A percentile compares a stretch with the other conserved stretches of the same genome.
Evolutionary conservation across 2,113 vertebrate species (phyloP).

Genomic region (Otis tarda): DNA sequence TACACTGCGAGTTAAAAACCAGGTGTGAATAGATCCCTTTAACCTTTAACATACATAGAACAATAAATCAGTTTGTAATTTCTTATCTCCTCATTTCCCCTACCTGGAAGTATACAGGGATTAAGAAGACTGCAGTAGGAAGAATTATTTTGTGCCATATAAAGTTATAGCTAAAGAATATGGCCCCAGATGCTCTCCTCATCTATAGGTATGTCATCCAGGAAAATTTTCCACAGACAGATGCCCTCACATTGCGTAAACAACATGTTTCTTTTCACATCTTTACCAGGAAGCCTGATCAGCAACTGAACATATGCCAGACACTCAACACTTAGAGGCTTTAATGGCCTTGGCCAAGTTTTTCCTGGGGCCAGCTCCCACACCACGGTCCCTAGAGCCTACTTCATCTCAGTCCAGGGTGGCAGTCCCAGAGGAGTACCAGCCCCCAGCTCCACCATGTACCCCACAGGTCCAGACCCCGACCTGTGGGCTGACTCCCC

Average conservation of each 20-base stretch:
- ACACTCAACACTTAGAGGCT: neutral
- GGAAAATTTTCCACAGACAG: neutral
- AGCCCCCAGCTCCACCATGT: neutral
- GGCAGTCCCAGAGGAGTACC: neutral
- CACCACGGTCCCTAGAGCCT: neutral
- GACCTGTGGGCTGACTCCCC: neutral
- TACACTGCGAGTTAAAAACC: neutral
- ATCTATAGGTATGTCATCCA: neutral
- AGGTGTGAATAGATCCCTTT: neutral
- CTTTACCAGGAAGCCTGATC: neutral
- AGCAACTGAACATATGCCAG: neutral
- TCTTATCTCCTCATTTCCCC: neutral
- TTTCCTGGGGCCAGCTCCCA: neutral
- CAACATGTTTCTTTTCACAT: neutral
- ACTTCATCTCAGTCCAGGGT: neutral
- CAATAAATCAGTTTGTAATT: neutral
- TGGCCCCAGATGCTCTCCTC: neutral
- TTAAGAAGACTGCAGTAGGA: neutral
- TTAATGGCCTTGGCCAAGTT: neutral
- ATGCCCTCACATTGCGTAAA: neutral
- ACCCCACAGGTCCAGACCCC: rapidly evolving
- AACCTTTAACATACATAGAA: neutral
- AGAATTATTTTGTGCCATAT: neutral
- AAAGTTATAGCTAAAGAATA: neutral
- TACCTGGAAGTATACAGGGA: neutral